phyloP scores from a whole-genome alignment of 2,888 invertebrate species.

The Mythimna pallens region DNA sequence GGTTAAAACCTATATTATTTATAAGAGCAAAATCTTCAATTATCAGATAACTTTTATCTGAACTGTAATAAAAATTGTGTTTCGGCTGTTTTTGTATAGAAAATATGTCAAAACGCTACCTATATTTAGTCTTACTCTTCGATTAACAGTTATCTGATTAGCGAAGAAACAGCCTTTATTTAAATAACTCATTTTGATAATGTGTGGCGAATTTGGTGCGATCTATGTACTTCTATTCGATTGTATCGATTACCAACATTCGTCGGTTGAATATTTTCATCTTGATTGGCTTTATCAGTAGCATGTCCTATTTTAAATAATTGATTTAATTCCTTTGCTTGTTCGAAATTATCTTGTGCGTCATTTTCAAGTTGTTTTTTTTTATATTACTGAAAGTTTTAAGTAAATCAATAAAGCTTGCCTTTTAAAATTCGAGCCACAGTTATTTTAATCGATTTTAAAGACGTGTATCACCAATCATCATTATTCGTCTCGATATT shows the following conservation, averaged over 20 bases:
- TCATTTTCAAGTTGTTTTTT: background rate
- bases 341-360: background rate
- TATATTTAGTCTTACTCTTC: background rate
- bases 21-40: background rate
- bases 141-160: background rate
- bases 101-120: background rate
- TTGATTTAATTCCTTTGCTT: background rate
- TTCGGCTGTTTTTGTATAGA: background rate
- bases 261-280: slow-evolving; percentile 23
- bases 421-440: background rate
- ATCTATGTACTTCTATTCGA: slow-evolving; percentile 5
- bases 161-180: background rate
- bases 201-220: background rate
- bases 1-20: background rate
- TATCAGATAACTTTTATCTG: background rate
- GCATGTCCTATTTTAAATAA: slow-evolving; percentile 21
- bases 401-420: background rate
- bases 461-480: background rate
- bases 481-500: background rate
- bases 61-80: background rate
- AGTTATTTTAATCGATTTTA: background rate
- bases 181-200: background rate
- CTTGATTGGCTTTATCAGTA: slow-evolving; percentile 2
- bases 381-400: too few relatives aligned
- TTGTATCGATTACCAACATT: slow-evolving; percentile 7